Base-by-base conservation (phyloP, 2,888 invertebrate genomes). In the Trissonchulus latispiculum region DNA sequence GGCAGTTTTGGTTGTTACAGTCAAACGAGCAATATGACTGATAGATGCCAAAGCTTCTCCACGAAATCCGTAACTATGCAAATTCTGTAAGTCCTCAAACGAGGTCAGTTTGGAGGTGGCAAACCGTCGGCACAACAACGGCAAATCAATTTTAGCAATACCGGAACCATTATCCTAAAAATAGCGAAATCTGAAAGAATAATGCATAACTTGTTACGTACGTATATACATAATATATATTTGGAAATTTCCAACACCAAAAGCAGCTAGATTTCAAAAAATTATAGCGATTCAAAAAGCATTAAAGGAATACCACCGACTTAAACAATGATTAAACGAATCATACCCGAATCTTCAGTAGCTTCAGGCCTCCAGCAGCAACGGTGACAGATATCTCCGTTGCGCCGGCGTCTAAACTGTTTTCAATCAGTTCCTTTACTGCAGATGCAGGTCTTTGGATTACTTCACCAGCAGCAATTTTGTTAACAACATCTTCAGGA, bases 391-490 rank as follows among this genome's bases (percentile, higher is more conserved):
- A 90, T 77, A 99, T 93, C 82, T 89, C 90, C 0, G 89, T 90
- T 0, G 96, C 88, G 80, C 91, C 90, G 0, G 99, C 97, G 88
- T 99, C 99, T 75, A 99, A 86, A 82, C 96, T 90, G 84, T 99
- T 99, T 87, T 99, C 99, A 72, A 99, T 88, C 81, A 99, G 86
- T 86, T 99, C 99, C 85, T 99, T 99, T 32, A 99, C 84, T 0
- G 95, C 97, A 87, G 96, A 99, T 1, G 93, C 90, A 1, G 99
- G 99, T 73, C 96, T 87, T 84, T 97, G 96, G 72, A 99, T 93
- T 66, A 99, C 91, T 88, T 99, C 99, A 0, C 99, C 99, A 3
- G 99, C 99, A 1, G 99, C 99, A 80, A 99, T 99, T 78, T 93
- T 88, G 84, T 97, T 96, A 0, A 99, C 91, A 8, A 99, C 95